These are phyloP conservation scores for Heloderma charlesbogerti DNA, from an alignment of 2,113 vertebrate species.

Conservation along the genomic window DNA sequence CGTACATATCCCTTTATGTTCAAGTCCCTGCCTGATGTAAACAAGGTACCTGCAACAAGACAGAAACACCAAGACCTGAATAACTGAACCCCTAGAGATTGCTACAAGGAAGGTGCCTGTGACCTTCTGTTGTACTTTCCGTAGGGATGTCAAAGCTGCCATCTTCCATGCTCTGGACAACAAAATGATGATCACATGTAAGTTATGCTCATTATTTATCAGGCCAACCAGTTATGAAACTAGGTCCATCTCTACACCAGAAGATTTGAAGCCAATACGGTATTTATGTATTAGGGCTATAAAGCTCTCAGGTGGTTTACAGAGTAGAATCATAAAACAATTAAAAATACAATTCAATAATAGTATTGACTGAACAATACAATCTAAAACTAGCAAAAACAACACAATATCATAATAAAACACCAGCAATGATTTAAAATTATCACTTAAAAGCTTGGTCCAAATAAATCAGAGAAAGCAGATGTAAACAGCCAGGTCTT, in stretches of 20 bases:
- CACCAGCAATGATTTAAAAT: no score
- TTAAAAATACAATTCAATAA: neutral
- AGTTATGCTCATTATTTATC: neutral
- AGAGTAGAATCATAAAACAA: neutral
- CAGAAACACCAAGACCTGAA: neutral
- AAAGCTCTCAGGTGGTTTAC: neutral
- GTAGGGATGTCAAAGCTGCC: neutral
- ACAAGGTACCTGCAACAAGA: neutral
- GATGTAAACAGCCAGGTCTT: no score
- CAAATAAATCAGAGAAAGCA: no score
- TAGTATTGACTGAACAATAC: no score
- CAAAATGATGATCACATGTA: neutral
- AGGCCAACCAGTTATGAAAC: neutral
- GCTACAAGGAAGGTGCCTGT: neutral
- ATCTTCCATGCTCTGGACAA: neutral
- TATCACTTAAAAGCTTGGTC: no score
- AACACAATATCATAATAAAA: no score
- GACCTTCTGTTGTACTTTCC: neutral
- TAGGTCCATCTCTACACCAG: neutral
- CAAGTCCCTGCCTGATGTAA: neutral
- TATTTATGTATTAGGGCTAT: neutral
- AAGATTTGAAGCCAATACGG: no score
- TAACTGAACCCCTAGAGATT: neutral
- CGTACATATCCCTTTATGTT: neutral
- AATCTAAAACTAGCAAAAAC: no score